A percentile compares a stretch with the other conserved stretches of the same genome.
Conservation (phyloP, 2,113 vertebrate species). For the Albula goreensis region DNA sequence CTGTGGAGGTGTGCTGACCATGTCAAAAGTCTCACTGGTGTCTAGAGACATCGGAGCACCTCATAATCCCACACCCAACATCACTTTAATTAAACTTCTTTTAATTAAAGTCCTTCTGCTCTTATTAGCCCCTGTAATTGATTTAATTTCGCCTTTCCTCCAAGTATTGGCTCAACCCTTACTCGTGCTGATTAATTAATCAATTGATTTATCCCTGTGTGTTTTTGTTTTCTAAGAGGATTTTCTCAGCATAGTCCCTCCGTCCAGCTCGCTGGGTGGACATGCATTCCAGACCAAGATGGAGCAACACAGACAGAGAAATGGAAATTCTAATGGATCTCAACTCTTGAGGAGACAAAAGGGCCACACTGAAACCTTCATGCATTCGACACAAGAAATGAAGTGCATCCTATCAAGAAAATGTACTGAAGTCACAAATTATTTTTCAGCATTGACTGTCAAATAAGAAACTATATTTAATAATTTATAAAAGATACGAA, state of each 20-base stretch:
- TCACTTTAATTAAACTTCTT: slow-evolving; percentile 90
- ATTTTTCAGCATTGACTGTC: too few relatives aligned
- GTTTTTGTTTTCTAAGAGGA: slow-evolving; percentile 60
- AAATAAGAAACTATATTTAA: too few relatives aligned
- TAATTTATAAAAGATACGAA: too few relatives aligned
- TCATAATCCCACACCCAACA: slow-evolving; percentile 57
- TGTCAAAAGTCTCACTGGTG: slow-evolving; percentile 45
- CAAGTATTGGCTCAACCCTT: slow-evolving; percentile 66
- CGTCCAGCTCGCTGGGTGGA: slow-evolving; percentile 52
- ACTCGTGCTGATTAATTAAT: slow-evolving; percentile 79
- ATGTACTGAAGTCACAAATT: too few relatives aligned
- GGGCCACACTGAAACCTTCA: neutral
- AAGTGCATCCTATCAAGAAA: neutral
- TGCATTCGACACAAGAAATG: neutral
- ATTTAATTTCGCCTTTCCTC: slow-evolving; percentile 83
- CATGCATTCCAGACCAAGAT: slow-evolving; percentile 28
- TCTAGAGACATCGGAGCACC: slow-evolving; percentile 67
- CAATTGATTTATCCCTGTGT: slow-evolving; percentile 67
- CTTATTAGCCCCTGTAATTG: slow-evolving; percentile 92
- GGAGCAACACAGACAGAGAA: neutral
- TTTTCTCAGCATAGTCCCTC: slow-evolving; percentile 64
- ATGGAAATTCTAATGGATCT: slow-evolving; percentile 45
- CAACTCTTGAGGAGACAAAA: neutral
- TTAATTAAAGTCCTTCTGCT: slow-evolving; percentile 90
- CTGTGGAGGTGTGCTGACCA: neutral